phyloP scores from a whole-genome alignment of 2,797 vertebrate species.

The Epinephelus coioides region DNA sequence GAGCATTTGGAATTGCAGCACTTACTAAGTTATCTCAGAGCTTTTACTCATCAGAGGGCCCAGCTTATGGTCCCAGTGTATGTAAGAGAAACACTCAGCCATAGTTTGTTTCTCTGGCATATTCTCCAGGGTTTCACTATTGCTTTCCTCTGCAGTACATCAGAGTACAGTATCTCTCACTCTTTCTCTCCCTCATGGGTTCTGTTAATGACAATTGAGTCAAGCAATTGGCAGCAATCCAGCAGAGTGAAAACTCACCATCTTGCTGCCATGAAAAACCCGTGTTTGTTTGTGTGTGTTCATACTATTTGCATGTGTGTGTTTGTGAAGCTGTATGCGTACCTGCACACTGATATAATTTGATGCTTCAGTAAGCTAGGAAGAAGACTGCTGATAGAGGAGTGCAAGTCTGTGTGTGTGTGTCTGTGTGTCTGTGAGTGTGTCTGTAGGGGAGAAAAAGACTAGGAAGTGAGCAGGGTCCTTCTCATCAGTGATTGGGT shows the following conservation, averaged over 20 bases:
- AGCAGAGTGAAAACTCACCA: slow-evolving; percentile 22
- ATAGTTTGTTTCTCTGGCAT: slow-evolving; percentile 7
- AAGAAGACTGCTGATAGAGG: slow-evolving; percentile 23
- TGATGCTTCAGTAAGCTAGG: slow-evolving; percentile 31
- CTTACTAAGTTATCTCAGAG: not conserved
- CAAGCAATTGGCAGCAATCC: slow-evolving; percentile 22
- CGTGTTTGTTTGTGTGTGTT: slow-evolving; percentile 1
- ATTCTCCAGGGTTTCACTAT: slow-evolving; percentile 9
- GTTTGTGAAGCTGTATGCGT: slow-evolving; percentile 1
- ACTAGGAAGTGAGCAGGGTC: slow-evolving; percentile 43
- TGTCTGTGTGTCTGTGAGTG: not conserved
- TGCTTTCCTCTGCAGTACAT: not conserved
- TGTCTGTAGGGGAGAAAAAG: not conserved
- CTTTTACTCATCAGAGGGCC: not conserved
- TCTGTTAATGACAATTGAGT: slow-evolving; percentile 37
- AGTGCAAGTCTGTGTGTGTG: not conserved
- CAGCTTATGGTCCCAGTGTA: not conserved
- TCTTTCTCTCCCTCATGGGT: slow-evolving; percentile 6
- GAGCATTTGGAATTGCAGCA: not conserved
- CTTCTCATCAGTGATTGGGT: slow-evolving; percentile 56
- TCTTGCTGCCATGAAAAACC: not conserved
- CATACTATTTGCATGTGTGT: not conserved
- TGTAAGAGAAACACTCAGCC: not conserved
- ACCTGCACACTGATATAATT: slow-evolving; percentile 29
- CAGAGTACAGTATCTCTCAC: not conserved